phyloP scores from a whole-genome alignment of 2,888 invertebrate genomes.

The Hirtodrosophila alboralis region DNA sequence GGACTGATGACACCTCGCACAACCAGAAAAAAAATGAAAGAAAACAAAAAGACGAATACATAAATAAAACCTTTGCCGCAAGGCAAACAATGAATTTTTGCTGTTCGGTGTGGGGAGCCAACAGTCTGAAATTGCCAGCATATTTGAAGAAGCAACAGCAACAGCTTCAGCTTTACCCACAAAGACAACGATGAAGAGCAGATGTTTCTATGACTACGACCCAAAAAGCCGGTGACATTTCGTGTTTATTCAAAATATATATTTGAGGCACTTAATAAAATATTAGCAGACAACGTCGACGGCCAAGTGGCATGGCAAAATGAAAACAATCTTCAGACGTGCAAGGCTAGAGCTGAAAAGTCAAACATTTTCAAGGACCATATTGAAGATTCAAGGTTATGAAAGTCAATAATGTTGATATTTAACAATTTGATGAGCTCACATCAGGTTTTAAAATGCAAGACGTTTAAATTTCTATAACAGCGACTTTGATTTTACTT shows the following conservation, averaged over 20 bases:
- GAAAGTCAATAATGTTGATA: slow-evolving; percentile 15
- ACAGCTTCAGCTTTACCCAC: slow-evolving; percentile 2
- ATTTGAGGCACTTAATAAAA: slow-evolving; percentile 60
- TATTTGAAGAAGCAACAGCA: slow-evolving; percentile 23
- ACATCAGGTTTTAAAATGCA: background rate
- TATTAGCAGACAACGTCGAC: slow-evolving; percentile 35
- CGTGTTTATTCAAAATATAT: slow-evolving; percentile 56
- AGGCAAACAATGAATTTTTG: slow-evolving; percentile 47
- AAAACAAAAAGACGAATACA: slow-evolving; percentile 17
- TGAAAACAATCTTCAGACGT: slow-evolving; percentile 18
- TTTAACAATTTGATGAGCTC: slow-evolving; percentile 16
- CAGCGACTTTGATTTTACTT: background rate
- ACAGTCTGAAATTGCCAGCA: slow-evolving; percentile 33
- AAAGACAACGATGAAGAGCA: background rate
- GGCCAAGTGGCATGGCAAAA: slow-evolving; percentile 20
- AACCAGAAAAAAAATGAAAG: background rate
- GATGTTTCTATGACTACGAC: slow-evolving; percentile 22
- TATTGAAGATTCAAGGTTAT: background rate
- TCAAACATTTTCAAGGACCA: slow-evolving; percentile 11
- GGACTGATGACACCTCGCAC: slow-evolving; percentile 24
- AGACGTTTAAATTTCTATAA: background rate
- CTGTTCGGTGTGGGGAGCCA: slow-evolving; percentile 7
- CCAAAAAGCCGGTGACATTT: slow-evolving; percentile 39
- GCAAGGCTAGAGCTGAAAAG: slow-evolving; percentile 7
- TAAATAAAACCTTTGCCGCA: slow-evolving; percentile 53